A percentile compares a stretch with the other conserved stretches of the same genome.
Conservation (phyloP, 2,797 vertebrate species). For the Hydrophis major region DNA sequence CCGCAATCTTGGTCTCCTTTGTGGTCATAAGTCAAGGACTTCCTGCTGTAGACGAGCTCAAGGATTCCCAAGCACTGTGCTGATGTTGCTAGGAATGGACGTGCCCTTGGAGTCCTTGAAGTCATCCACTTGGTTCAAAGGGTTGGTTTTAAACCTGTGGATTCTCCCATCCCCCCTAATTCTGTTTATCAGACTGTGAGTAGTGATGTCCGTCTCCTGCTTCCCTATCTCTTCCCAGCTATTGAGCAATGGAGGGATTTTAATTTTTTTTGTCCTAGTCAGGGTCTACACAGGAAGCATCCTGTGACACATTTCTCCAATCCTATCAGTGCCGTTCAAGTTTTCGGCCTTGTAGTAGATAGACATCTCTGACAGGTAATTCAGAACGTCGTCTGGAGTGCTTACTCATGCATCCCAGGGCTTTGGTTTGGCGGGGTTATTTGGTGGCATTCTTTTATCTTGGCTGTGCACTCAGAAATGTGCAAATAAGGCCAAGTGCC, state of each 20-base stretch:
- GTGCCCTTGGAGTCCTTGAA: not conserved
- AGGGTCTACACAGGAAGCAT: not conserved
- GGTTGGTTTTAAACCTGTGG: not conserved
- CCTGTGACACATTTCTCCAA: not conserved
- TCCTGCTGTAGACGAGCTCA: not conserved
- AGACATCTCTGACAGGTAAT: not conserved
- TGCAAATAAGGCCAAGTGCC: not conserved
- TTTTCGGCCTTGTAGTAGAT: not conserved
- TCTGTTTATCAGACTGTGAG: not conserved
- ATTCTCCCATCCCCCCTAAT: not conserved
- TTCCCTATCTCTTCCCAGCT: not conserved
- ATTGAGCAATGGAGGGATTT: not conserved
- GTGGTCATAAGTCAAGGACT: not conserved
- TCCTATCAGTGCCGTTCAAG: not conserved
- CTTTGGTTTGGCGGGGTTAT: not conserved
- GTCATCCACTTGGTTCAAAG: not conserved
- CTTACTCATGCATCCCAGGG: slow-evolving; percentile 4
- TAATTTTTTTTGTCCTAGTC: not conserved
- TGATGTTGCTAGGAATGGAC: not conserved
- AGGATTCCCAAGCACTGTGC: not conserved
- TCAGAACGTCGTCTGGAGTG: not conserved
- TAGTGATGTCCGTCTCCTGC: not conserved
- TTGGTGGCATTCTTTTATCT: not conserved
- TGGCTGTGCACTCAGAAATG: not conserved
- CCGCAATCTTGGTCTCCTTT: not conserved